Conservation (phyloP, 2,888 invertebrate genomes). For the Pyrocoelia pectoralis region DNA sequence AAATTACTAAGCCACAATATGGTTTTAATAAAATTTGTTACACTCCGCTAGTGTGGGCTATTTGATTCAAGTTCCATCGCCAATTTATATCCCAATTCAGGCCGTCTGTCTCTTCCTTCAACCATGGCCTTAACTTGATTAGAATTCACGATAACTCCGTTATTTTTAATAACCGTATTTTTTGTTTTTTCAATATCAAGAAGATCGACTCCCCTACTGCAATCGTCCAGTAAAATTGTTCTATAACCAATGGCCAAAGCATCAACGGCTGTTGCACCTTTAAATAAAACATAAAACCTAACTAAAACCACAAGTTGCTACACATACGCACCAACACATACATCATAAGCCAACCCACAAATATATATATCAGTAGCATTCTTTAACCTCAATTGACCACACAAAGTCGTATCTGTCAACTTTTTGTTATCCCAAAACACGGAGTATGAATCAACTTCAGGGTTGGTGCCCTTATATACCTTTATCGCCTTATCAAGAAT, state of each 20-base stretch:
- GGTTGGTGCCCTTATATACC: constrained; percentile 91
- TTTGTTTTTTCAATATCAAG: constrained; percentile 86
- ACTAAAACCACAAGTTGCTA: neutral
- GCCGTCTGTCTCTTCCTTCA: constrained; percentile 84
- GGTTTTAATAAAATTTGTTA: neutral
- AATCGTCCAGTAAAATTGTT: constrained; percentile 89
- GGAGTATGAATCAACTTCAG: constrained; percentile 96
- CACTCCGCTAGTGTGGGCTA: constrained; percentile 17
- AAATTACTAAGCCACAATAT: neutral
- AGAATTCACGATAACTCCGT: constrained; percentile 84
- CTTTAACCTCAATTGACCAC: constrained; percentile 78
- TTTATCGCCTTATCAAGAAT: constrained; percentile 78
- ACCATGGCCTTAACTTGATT: constrained; percentile 87
- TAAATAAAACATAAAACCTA: constrained; percentile 10
- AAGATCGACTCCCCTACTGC: constrained; percentile 86
- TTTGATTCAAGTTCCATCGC: constrained; percentile 78
- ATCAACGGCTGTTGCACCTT: constrained; percentile 87
- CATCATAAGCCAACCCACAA: constrained; percentile 94
- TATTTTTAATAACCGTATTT: constrained; percentile 74
- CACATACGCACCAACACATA: constrained; percentile 81
- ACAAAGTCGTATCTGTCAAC: constrained; percentile 84
- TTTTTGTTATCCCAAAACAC: constrained; percentile 99
- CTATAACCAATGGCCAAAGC: constrained; percentile 91
- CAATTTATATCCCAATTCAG: constrained; percentile 87
- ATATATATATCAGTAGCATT: constrained; percentile 92